A percentile compares a stretch with the other conserved stretches of the same genome.
Conservation (phyloP, 2,797 vertebrate genomes). For the Enteromius mattozi region DNA sequence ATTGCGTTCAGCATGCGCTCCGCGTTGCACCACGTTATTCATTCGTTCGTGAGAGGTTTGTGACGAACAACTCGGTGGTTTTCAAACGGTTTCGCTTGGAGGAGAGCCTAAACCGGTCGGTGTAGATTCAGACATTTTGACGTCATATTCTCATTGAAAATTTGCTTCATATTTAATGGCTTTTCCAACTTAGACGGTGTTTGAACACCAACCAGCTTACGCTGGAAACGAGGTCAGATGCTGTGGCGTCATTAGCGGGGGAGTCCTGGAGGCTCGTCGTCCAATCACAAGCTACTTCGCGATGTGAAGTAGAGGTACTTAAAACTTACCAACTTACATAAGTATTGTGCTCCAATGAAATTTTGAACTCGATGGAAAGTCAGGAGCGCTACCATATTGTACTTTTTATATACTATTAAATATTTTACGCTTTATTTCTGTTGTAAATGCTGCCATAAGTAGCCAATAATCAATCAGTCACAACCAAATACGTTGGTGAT, state of each 20-base stretch:
- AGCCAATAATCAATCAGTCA: not conserved
- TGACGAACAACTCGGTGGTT: not conserved
- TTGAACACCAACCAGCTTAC: conserved; percentile 27
- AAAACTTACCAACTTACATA: conserved; percentile 49
- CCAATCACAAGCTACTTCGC: conserved; percentile 36
- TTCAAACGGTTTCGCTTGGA: not conserved
- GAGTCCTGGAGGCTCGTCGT: conserved; percentile 52
- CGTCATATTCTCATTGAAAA: conserved; percentile 37
- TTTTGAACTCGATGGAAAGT: not conserved
- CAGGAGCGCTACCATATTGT: not conserved
- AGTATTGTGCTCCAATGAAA: conserved; percentile 30
- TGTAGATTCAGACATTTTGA: not conserved
- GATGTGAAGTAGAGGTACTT: conserved; percentile 35
- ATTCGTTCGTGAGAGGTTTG: not conserved
- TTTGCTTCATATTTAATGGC: conserved; percentile 14
- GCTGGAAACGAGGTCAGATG: conserved; percentile 59
- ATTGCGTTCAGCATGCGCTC: conserved; percentile 51
- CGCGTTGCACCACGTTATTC: conserved; percentile 44
- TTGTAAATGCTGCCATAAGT: not conserved
- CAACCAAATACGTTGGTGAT: not conserved
- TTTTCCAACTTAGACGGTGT: not conserved
- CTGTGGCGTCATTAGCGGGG: conserved; percentile 57
- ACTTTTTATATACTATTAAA: not conserved
- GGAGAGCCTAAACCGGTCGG: too few species aligned
- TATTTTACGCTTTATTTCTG: not conserved